phyloP scores from a whole-genome alignment of 2,888 invertebrate genomes.

The Glaucopsyche alexis region DNA sequence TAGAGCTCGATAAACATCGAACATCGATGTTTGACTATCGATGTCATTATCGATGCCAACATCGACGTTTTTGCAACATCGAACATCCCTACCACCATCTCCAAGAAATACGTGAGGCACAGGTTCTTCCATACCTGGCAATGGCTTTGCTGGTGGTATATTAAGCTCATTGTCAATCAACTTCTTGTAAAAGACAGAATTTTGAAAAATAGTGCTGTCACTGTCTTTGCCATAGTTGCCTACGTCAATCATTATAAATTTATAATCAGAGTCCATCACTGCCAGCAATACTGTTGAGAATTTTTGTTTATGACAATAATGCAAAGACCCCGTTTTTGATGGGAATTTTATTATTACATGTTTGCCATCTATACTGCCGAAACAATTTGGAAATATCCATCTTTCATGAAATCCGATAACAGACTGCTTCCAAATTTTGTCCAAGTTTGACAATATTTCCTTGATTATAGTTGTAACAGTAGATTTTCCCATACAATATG shows the following conservation, averaged over 20 bases:
- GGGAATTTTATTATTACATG: constrained; percentile 37
- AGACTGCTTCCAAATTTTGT: too few relatives aligned
- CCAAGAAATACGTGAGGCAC: constrained; percentile 37
- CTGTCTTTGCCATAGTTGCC: constrained; percentile 33
- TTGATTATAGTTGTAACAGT: too few relatives aligned
- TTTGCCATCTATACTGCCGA: constrained; percentile 39
- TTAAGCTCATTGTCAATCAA: constrained; percentile 18
- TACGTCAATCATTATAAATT: constrained; percentile 35
- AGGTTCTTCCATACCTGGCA: constrained; percentile 29
- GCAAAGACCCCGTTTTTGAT: constrained; percentile 32
- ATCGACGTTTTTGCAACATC: too few relatives aligned
- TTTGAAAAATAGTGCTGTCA: constrained; percentile 32
- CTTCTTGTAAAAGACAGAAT: constrained; percentile 19
- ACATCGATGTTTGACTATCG: too few relatives aligned
- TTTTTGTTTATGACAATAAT: constrained; percentile 34
- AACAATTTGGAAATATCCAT: constrained; percentile 39
- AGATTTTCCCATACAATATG: too few relatives aligned
- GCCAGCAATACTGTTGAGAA: constrained; percentile 36
- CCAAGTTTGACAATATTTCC: too few relatives aligned
- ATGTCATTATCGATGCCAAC: too few relatives aligned
- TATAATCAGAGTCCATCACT: constrained; percentile 36
- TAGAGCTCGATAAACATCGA: too few relatives aligned
- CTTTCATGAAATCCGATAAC: constrained; percentile 6
- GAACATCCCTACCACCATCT: too few relatives aligned
- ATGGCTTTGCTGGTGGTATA: constrained; percentile 32